Base-by-base conservation (phyloP, 2,113 vertebrate genomes). In the Trogon surrucura region DNA sequence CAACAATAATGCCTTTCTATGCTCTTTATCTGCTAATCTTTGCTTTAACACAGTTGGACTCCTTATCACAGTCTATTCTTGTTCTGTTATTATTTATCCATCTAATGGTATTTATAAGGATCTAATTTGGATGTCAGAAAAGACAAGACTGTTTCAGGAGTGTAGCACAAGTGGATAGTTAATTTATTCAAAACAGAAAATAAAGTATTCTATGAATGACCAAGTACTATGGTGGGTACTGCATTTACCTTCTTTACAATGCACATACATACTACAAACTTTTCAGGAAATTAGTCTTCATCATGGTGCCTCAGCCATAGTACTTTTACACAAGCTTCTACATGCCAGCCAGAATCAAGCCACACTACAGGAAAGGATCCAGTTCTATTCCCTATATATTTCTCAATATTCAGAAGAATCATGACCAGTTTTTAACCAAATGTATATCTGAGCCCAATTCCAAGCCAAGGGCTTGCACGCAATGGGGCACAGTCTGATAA, bases 291-390 rank as follows among this genome's bases (percentile, higher is more conserved):
- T 36, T 20, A 47, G 32, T 62, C 30, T 66, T 20, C 17, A 36
- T 66, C 1, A 0, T 3, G 6, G 7, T 50, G 15, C 9, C 36
- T 83, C 54, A 53, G 65, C 83, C n/a, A 44, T 0, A 77, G 13
- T 25, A 58, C n/a, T 58, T 83, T 54, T 44, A 41, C 66, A n/a
- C 19, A 72, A 64, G 23, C 16, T 65, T 53, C 32, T 69, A 44
- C 6, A 34, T 34, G 50, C 22, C 74, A 80, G 66, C 2, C 19
- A 62, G 21, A 80, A 85, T 32, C 23, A 66, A 50, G 18, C 18
- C 51, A 26, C 7, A 16, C 56, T 22, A 70, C n/a, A 78, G n/a
- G 80, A 84, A 66, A 0, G 1, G 32, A 32, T 29, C 19, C 19
- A 17, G 21, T 50, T 82, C 62, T 82, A 4, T 19, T 78, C 83